Conservation (phyloP, 2,113 vertebrate species). For the Centropus bengalensis region DNA sequence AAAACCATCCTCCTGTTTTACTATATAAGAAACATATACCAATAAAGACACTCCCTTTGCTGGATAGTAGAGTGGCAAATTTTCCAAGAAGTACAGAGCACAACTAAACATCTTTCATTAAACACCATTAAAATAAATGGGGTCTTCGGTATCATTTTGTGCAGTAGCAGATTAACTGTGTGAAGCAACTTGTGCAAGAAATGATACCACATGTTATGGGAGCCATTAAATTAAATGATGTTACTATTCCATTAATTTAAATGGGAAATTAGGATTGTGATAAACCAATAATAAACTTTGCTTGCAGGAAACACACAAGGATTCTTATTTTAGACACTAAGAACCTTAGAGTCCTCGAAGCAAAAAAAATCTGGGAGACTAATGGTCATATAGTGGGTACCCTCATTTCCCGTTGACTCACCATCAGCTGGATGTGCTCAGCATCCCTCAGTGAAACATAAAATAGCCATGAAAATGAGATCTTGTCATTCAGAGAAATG, state of each 20-base stretch:
- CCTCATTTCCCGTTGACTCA: neutral
- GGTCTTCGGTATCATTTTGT: neutral
- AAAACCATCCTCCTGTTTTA: neutral
- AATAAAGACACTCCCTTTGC: neutral
- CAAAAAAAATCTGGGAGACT: neutral
- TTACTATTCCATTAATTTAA: slow-evolving; percentile 38
- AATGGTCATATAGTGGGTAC: neutral
- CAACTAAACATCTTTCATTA: neutral
- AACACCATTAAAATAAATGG: neutral
- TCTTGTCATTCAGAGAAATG: neutral
- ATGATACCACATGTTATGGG: slow-evolving; percentile 5
- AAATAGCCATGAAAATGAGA: neutral
- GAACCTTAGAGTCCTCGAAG: neutral
- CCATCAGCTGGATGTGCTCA: neutral
- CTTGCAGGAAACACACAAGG: neutral
- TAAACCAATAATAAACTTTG: neutral
- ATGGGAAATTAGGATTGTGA: slow-evolving; percentile 3
- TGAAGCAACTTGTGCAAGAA: slow-evolving; percentile 10
- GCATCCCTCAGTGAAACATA: neutral
- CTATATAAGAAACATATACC: neutral
- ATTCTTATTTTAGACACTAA: neutral
- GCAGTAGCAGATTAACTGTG: neutral
- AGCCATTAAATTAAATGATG: slow-evolving; percentile 32
- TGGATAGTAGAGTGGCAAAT: neutral
- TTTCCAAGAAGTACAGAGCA: neutral